Evolutionary conservation across 2,113 vertebrate species (phyloP), one percentile per base, ranked within the genome.

Genomic region (Abramis brama): DNA sequence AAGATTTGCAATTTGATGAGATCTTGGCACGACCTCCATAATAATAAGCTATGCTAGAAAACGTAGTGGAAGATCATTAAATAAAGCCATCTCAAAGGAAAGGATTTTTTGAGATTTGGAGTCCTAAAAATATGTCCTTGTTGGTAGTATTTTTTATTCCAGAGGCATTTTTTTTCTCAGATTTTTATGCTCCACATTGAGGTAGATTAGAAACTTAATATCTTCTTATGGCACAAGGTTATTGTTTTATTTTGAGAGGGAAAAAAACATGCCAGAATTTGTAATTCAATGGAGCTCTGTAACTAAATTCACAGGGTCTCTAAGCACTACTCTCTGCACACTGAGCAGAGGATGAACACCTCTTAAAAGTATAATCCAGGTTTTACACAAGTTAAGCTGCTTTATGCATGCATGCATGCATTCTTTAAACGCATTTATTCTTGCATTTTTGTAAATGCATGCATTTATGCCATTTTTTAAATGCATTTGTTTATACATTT

Each of bases 171-270:
- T 21, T 10, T 52, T 10, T 52, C 25, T 77, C n/a, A 21, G n/a
- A 8, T 55, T 55, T 77, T 21, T 77, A 55, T 77, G 50, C 50
- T 30, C 17, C 15, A 55, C 5, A 21, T 8, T 1, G n/a, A 50
- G 43, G 71, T 73, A 73, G 36, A 73, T 73, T 73, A 73, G 36
- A 43, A 75, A 75, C 43, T 0, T 75, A 50, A 75, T 47, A 75
- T 50, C 43, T 75, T 75, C 43, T 47, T 25, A 47, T 74, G 23
- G 17, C 71, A 47, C 6, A 47, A 4, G n/a, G 23, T 47, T 25
- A 47, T 47, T 47, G 23, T 25, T 4, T 25, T 47, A 25, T 25
- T 8, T 9, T 25, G 23, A 47, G 71, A 47, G 43, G n/a, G 13
- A 4, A 52, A 39, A 74, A 75, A 74, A 13, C 11, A 76, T 17